Evolutionary conservation across 1,140 invertebrate genomes (phyloP).

Genomic region (Drosophila santomea): DNA sequence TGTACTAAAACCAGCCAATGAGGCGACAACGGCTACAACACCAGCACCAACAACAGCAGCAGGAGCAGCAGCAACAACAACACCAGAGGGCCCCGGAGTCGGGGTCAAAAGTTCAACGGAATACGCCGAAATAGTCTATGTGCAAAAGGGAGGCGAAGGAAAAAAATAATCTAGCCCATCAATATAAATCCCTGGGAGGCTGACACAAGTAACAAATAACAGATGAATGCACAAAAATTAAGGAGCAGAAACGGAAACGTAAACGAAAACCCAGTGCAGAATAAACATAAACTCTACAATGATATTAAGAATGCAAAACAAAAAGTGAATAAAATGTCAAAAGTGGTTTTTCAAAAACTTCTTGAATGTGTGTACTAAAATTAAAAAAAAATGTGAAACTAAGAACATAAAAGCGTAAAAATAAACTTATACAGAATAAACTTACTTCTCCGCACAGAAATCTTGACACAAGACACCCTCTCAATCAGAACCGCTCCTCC

Average conservation of each 20-base stretch:
- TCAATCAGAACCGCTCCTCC: conserved; percentile 27
- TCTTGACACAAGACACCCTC: conserved; percentile 48
- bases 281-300: conserved; percentile 51
- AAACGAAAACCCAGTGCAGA: conserved; percentile 62
- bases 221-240: conserved; percentile 37
- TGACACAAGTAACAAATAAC: conserved; percentile 39
- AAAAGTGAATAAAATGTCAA: conserved; percentile 39
- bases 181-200: conserved; percentile 56
- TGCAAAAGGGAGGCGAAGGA: conserved; percentile 68
- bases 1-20: conserved; percentile 85
- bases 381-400: conserved; percentile 67
- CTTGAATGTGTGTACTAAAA: conserved; percentile 77
- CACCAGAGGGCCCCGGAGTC: conserved; percentile 46
- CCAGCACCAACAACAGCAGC: conserved; percentile 67
- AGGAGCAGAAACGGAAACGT: conserved; percentile 19
- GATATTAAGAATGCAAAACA: conserved; percentile 48
- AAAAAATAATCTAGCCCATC: conserved; percentile 54
- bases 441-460: conserved; percentile 64
- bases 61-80: conserved; percentile 52
- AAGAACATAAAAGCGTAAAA: conserved; percentile 34
- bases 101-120: conserved; percentile 85
- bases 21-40: conserved; percentile 77
- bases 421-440: conserved; percentile 34
- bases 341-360: conserved; percentile 79
- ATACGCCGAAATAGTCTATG: conserved; percentile 88